Base-by-base conservation (phyloP, 2,888 invertebrate genomes). In the Drosophila mulleri region DNA sequence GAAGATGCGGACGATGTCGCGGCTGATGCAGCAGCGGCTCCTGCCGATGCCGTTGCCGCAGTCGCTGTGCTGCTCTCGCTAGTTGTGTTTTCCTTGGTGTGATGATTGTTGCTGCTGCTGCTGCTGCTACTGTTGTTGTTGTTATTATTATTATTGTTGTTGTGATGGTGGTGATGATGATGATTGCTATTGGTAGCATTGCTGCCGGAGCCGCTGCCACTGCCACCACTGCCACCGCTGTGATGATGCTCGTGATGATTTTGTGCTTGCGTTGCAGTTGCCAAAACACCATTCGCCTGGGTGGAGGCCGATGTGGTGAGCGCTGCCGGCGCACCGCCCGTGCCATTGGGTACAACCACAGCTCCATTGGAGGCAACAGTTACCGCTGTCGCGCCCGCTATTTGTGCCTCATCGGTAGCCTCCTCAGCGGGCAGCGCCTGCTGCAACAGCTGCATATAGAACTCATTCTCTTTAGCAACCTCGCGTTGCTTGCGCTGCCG, bases 401-500 rank as follows among this genome's bases (percentile, higher is more conserved):
- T 63, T 68, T 78, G 74, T 52, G 65, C 50, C 39, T 78, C 81
- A 23, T 81, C 87, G 29, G 68, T 41, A 39, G 80, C 53, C 63
- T 78, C 70, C 42, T 86, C 85, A 20, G 78, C 80, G n/a, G 98
- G 98, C 92, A 98, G 93, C 85, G 98, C 98, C 93, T 98, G 97
- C 90, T 97, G 96, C 94, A 98, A 94, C 87, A 98, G 94, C 93
- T 98, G 97, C 94, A 97, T 95, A 93, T 98, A 98, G 94, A 98
- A 98, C 93, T 98, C 97, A 94, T 98, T 98, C 94, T 98, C 97
- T 93, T 97, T 97, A 77, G 98, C 96, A 85, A 99, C 98, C 92
- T 98, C 98, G 90, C 96, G 95, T 94, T 98, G 98, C 92, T 97
- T 96, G 81, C 98, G 95, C 95, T 97, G 95, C 92, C 98, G 95